phyloP scores from a whole-genome alignment of 1,140 invertebrate species.

The Hirudo medicinalis region DNA sequence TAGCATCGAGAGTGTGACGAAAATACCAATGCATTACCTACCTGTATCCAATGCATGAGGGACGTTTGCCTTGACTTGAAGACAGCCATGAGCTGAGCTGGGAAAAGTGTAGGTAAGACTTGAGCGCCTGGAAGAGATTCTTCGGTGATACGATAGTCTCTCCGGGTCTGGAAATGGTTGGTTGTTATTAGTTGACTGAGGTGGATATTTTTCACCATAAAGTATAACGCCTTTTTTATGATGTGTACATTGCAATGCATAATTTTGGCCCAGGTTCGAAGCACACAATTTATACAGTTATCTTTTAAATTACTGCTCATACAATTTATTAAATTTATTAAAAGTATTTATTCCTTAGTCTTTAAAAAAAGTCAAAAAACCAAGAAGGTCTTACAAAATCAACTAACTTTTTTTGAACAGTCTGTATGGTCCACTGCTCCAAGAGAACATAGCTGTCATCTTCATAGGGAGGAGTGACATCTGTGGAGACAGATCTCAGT shows the following conservation, averaged over 20 bases:
- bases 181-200: too few species aligned
- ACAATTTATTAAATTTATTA: neutral
- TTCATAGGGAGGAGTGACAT: conserved; percentile 28
- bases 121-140: conserved; percentile 68
- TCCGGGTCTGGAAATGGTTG: conserved; percentile 21
- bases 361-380: neutral
- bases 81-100: conserved; percentile 78
- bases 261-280: too few species aligned
- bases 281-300: too few species aligned
- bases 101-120: conserved; percentile 88
- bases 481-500: conserved; percentile 34
- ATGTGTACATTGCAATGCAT: too few species aligned
- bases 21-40: conserved; percentile 19
- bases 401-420: conserved; percentile 49
- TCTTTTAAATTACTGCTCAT: too few species aligned
- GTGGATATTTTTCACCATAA: too few species aligned
- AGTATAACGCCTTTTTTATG: too few species aligned
- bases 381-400: neutral
- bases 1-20: too few species aligned
- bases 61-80: conserved; percentile 44
- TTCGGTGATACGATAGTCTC: conserved; percentile 27
- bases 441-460: conserved; percentile 42
- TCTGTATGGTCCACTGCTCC: conserved; percentile 60
- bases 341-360: too few species aligned
- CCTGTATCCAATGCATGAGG: conserved; percentile 48